These are phyloP conservation scores for Rattus rattus DNA, from an alignment of 2,113 vertebrate genomes.

Conservation along the genomic window DNA sequence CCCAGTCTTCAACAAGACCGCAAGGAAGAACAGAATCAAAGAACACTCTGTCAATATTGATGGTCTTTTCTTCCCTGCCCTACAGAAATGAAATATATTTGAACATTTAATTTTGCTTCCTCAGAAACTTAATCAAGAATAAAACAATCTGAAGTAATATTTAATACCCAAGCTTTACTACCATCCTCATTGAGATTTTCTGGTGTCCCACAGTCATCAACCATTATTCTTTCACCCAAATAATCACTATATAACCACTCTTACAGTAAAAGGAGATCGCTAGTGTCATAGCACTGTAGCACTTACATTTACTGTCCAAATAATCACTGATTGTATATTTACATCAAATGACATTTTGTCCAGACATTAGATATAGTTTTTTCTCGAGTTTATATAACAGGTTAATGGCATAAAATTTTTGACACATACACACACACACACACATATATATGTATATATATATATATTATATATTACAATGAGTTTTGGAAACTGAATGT, in stretches of 20 bases:
- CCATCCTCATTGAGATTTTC: background rate
- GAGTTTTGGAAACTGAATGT: background rate
- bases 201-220: background rate
- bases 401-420: background rate
- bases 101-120: background rate
- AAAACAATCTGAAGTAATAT: background rate
- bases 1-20: background rate
- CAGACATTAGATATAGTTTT: background rate
- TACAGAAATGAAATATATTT: background rate
- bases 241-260: background rate
- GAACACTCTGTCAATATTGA: background rate
- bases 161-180: background rate
- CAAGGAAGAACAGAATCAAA: background rate
- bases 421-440: too few species aligned
- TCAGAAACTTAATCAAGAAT: background rate
- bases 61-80: background rate
- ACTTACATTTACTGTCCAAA: background rate
- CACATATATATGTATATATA: background rate
- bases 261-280: background rate
- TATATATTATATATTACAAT: background rate
- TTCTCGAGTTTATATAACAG: background rate
- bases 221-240: background rate
- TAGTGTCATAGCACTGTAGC: accelerated
- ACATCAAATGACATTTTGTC: background rate
- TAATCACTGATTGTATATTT: background rate